Evolutionary conservation across 2,888 invertebrate species (phyloP), one percentile per base, ranked within the genome.

Genomic region (Megaustenia siamemsis): DNA sequence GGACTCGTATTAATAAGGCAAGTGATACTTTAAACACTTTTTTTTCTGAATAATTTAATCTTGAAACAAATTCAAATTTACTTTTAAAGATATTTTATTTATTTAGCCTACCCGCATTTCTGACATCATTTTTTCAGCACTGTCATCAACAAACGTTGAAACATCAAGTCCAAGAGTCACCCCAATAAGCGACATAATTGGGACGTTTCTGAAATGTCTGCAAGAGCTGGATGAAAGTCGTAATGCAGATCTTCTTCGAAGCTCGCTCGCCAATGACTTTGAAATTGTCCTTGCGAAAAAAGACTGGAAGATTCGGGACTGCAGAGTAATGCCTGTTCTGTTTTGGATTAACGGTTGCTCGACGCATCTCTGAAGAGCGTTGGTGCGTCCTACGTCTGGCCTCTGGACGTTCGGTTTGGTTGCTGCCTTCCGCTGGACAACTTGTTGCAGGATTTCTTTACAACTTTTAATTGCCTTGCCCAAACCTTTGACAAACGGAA

Each of bases 121-220:
- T 35, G 78, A 49, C 84, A 84, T 78, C 66, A 82, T 78, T 53
- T 71, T 82, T 43, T 81, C 78, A 2, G 78, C 40, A 21, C 63
- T 68, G 43, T 63, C 66, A 75, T 68, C 69, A 10, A 83, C 24
- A 43, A 80, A 28, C 3, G 68, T 35, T 5, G 82, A 40, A 12
- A 76, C 32, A 75, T 86, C 83, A 60, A 83, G 63, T 15, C 88
- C 86, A 21, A 91, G 84, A 10, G 87, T 88, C 28, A 91, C 32
- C 4, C 90, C 90, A 60, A 89, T 87, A 56, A 90, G 89, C 0
- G 89, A 88, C 66, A 89, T 87, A 2, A 90, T 79, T 15, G 90
- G 88, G 21, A 89, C 86, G 81, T 86, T 86, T 75, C 87, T 84
- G n/a, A 86, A 86, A 28, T 79, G 79, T 49, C 85, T 79, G 60